These are phyloP conservation scores for Poeciliopsis prolifica DNA, from an alignment of 2,113 vertebrate species.

Conservation along the genomic window DNA sequence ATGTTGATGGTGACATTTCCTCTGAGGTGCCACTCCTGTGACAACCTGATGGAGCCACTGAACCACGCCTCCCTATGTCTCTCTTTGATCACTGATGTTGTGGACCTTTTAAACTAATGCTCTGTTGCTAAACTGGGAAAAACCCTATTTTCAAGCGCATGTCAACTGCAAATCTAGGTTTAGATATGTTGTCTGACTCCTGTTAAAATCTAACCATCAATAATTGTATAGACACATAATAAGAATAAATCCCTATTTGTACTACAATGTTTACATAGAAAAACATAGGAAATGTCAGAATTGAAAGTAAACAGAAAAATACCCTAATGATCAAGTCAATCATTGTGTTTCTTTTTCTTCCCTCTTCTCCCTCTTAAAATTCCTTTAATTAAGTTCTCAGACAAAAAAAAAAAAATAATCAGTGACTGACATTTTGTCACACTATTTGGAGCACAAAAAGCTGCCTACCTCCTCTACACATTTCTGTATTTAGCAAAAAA, in stretches of 20 bases:
- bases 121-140: constrained; percentile 39
- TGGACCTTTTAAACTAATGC: constrained; percentile 47
- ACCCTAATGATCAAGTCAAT: too few species aligned
- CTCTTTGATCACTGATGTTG: constrained; percentile 62
- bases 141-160: constrained; percentile 10
- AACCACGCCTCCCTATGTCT: constrained; percentile 43
- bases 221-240: neutral
- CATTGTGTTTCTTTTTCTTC: too few species aligned
- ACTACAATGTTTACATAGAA: too few species aligned
- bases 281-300: too few species aligned
- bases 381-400: neutral
- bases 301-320: too few species aligned
- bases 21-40: constrained; percentile 46
- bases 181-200: constrained; percentile 26
- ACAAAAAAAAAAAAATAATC: too few species aligned
- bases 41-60: constrained; percentile 51
- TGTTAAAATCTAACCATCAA: neutral
- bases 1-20: constrained; percentile 49
- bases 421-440: neutral
- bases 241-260: too few species aligned
- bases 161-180: constrained; percentile 36
- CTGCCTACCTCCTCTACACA: neutral
- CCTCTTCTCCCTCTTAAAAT: neutral
- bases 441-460: too few species aligned
- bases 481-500: neutral